Evolutionary conservation across 2,113 vertebrate species (phyloP), one percentile per base, ranked within the genome.

Genomic region (Chloropsis hardwickii): DNA sequence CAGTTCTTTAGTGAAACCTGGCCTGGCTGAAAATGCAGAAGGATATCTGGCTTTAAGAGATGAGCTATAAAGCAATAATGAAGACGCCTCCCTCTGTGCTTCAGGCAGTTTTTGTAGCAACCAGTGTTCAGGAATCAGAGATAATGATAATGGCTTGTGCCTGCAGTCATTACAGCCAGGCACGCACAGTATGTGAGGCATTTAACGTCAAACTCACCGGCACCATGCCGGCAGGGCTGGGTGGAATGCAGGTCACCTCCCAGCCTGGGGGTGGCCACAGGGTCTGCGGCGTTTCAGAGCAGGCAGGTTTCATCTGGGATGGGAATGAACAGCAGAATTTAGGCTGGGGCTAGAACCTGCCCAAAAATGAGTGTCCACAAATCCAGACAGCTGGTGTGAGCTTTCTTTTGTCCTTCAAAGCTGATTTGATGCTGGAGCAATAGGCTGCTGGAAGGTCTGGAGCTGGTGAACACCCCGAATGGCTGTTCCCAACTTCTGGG

Each of bases 241-340:
- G 35, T 0, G 51, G 58, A n/a, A 27, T 5, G 23, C 50, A 42
- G 71, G 37, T 53, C 67, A 53, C 51, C 58, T 78, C 25, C 74
- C 73, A 28, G 2, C 6, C 33, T 56, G 0, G 0, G 9, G 3
- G 0, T 5, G 56, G 45, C 58, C 84, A 35, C 39, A 33, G 40
- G 4, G 47, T 10, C 35, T 40, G 73, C 0, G 1, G 35, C 28
- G 3, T 0, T 33, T 69, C 51, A 67, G 45, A 78, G 44, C 31
- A 74, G 44, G 28, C 29, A 48, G 31, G 23, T 18, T 54, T 62
- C 44, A 22, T 54, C n/a, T 58, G 71, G 33, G 5, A 2, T 47
- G 53, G 45, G 35, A 50, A 22, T 21, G 17, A 70, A 24, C 25
- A 18, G 28, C 81, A 76, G 44, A 56, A 56, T 80, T 56, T 53